Evolutionary conservation across 2,113 vertebrate species (phyloP).

Genomic region (Isurus oxyrinchus): DNA sequence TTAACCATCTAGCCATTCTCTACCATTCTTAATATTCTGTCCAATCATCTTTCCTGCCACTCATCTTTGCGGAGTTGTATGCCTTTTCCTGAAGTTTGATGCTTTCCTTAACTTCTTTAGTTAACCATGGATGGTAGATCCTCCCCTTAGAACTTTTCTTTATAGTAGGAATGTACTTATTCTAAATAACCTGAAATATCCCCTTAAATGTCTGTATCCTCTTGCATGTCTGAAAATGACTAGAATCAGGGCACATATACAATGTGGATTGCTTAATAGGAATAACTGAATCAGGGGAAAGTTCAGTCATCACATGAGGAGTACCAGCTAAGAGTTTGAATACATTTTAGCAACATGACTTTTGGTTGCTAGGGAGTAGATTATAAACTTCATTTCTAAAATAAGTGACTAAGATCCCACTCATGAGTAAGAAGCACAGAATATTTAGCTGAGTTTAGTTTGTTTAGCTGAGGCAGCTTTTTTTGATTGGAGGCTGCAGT

Average conservation of each 20-base stretch:
- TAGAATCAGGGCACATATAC: background rate
- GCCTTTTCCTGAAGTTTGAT: no score
- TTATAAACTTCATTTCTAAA: background rate
- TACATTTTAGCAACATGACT: background rate
- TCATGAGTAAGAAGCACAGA: background rate
- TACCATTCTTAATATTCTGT: no score
- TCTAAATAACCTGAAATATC: no score
- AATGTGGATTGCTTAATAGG: background rate
- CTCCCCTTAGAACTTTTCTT: no score
- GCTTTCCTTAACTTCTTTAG: no score
- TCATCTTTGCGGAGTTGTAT: no score
- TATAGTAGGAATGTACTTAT: no score
- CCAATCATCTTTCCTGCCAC: no score
- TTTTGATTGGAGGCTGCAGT: background rate
- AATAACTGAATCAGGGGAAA: conserved; percentile 8
- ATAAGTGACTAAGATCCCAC: background rate
- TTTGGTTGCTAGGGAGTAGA: background rate
- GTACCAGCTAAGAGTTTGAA: background rate
- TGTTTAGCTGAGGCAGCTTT: background rate
- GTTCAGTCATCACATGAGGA: conserved; percentile 1
- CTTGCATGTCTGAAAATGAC: no score
- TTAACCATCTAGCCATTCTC: no score
- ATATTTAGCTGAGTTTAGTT: background rate
- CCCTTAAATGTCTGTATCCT: no score
- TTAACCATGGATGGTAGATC: no score